Evolutionary conservation across 2,797 vertebrate genomes (phyloP).

Genomic region (Rhinogobio ventralis): DNA sequence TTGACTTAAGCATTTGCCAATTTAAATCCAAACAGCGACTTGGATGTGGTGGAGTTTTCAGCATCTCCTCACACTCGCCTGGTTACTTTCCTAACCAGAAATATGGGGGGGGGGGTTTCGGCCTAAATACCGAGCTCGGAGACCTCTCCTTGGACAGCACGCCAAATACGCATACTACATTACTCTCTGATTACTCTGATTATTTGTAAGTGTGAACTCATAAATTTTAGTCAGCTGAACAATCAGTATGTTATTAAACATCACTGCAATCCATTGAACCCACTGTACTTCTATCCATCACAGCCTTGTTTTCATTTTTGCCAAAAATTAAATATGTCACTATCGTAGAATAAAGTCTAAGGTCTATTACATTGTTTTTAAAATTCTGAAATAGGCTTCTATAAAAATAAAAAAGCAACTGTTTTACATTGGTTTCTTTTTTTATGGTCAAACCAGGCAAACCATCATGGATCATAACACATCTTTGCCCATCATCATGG

Average conservation of each 20-base stretch:
- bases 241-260: background rate
- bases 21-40: too few relatives aligned
- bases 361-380: background rate
- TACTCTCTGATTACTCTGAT: too few relatives aligned
- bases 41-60: too few relatives aligned
- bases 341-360: background rate
- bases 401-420: background rate
- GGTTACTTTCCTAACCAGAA: too few relatives aligned
- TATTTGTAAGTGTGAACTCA: too few relatives aligned
- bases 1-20: too few relatives aligned
- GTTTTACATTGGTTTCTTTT: slow-evolving; percentile 14
- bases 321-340: background rate
- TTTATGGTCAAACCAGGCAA: slow-evolving; percentile 17
- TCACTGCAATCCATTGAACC: background rate
- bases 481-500: background rate
- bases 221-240: too few relatives aligned
- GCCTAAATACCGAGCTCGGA: too few relatives aligned
- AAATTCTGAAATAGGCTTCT: background rate
- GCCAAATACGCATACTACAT: too few relatives aligned
- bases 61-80: too few relatives aligned
- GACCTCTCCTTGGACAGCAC: too few relatives aligned
- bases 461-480: slow-evolving; percentile 67
- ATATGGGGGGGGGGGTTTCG: too few relatives aligned
- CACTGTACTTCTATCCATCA: background rate
- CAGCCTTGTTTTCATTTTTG: background rate